These are phyloP conservation scores for Nomada goodeniana DNA, from an alignment of 2,888 invertebrate species.

Conservation along the genomic window DNA sequence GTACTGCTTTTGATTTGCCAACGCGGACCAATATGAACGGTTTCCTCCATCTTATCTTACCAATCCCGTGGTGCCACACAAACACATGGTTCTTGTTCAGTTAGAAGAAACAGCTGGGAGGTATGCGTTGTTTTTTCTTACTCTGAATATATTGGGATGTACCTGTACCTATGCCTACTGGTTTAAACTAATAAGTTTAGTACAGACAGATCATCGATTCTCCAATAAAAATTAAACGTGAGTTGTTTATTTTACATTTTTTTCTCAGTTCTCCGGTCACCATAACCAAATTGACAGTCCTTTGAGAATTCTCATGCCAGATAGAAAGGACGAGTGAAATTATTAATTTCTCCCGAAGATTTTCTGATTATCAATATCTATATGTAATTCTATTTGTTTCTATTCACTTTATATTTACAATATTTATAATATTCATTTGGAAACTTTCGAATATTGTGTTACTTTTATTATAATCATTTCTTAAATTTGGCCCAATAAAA, in stretches of 20 bases:
- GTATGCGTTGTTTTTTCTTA: constrained; percentile 58
- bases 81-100: constrained; percentile 73
- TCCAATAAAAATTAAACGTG: constrained; percentile 52
- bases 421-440: too few species aligned
- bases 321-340: too few species aligned
- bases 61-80: constrained; percentile 81
- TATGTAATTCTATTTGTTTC: not conserved
- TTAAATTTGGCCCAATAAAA: too few species aligned
- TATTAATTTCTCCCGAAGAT: too few species aligned
- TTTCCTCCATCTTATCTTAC: constrained; percentile 52
- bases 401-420: too few species aligned
- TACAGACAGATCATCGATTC: constrained; percentile 23
- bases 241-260: constrained; percentile 27
- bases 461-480: too few species aligned
- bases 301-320: constrained; percentile 13
- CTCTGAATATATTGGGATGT: constrained; percentile 50
- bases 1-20: constrained; percentile 70
- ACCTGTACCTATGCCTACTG: constrained; percentile 46
- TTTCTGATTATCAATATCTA: too few species aligned
- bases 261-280: constrained; percentile 59
- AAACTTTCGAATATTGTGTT: too few species aligned
- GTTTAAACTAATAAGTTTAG: constrained; percentile 45
- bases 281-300: constrained; percentile 75
- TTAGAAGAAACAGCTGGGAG: constrained; percentile 43
- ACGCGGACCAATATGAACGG: constrained; percentile 75